phyloP scores from a whole-genome alignment of 2,888 invertebrate species.

The Drosophila paranaensis region DNA sequence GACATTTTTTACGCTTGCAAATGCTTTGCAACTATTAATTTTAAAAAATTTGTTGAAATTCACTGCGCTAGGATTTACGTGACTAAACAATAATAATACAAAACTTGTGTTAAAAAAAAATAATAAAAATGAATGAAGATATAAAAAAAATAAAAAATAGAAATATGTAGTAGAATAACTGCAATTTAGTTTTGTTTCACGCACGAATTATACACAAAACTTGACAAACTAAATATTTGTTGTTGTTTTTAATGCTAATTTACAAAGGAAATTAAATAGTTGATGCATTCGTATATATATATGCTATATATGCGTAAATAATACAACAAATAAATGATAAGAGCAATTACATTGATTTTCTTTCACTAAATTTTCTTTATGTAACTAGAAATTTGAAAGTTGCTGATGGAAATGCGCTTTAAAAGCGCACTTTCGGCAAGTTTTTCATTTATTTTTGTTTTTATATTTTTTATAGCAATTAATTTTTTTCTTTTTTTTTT shows the following conservation, averaged over 20 bases:
- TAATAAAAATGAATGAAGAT: constrained; percentile 27
- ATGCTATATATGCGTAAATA: constrained; percentile 20
- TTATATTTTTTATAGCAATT: constrained; percentile 21
- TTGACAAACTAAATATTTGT: constrained; percentile 44
- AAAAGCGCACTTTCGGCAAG: constrained; percentile 53
- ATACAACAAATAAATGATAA: constrained; percentile 16
- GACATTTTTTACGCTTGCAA: constrained; percentile 16
- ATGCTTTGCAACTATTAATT: constrained; percentile 15
- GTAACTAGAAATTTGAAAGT: constrained; percentile 63
- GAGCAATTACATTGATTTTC: constrained; percentile 61
- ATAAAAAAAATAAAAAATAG: neutral
- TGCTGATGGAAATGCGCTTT: constrained; percentile 56
- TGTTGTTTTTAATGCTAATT: constrained; percentile 52
- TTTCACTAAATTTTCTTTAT: constrained; percentile 40
- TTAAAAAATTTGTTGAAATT: constrained; percentile 18
- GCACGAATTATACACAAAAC: constrained; percentile 78
- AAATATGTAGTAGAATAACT: constrained; percentile 30
- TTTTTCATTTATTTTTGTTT: constrained; percentile 10
- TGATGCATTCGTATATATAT: constrained; percentile 9
- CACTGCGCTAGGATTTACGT: constrained; percentile 25
- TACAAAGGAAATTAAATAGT: constrained; percentile 37
- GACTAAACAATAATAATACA: constrained; percentile 79
- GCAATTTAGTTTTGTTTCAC: constrained; percentile 43
- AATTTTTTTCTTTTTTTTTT: constrained; percentile 6
- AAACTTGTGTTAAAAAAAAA: constrained; percentile 35